These are phyloP conservation scores for Pundamilia nyererei DNA, from an alignment of 2,113 vertebrate genomes.

Conservation along the genomic window DNA sequence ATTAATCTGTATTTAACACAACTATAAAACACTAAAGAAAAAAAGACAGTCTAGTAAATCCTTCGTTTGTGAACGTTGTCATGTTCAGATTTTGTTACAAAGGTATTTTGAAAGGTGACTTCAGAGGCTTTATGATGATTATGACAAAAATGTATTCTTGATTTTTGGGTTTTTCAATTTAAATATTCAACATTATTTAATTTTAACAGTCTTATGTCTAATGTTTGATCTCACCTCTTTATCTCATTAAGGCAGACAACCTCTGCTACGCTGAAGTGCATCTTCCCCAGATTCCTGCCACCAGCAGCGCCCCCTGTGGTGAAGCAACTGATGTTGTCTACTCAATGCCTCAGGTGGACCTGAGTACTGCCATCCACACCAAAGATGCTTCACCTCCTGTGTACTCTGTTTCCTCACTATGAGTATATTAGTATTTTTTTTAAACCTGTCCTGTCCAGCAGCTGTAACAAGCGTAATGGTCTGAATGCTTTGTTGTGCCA, in stretches of 20 bases:
- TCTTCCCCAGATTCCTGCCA: accelerated
- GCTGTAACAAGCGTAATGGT: not conserved
- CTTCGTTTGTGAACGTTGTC: not conserved
- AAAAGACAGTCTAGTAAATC: not conserved
- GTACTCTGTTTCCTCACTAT: accelerated
- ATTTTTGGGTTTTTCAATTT: not conserved
- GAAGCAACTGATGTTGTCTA: accelerated
- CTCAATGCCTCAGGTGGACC: not conserved
- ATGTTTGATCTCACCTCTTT: not conserved
- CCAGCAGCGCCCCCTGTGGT: not conserved
- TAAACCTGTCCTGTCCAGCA: not conserved
- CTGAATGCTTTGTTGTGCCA: not conserved
- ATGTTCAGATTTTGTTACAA: not conserved
- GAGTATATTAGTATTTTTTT: not conserved
- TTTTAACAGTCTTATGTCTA: not conserved
- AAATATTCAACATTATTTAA: not conserved
- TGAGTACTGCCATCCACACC: accelerated
- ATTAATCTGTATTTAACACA: not conserved
- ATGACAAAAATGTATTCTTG: not conserved
- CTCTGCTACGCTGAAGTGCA: not conserved
- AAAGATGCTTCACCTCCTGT: not conserved
- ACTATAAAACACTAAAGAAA: accelerated
- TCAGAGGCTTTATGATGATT: accelerated
- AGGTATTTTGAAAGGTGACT: not conserved
- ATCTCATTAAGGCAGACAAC: not conserved